Conservation (phyloP, 2,797 vertebrate species). For the Arnoldichthys spilopterus region DNA sequence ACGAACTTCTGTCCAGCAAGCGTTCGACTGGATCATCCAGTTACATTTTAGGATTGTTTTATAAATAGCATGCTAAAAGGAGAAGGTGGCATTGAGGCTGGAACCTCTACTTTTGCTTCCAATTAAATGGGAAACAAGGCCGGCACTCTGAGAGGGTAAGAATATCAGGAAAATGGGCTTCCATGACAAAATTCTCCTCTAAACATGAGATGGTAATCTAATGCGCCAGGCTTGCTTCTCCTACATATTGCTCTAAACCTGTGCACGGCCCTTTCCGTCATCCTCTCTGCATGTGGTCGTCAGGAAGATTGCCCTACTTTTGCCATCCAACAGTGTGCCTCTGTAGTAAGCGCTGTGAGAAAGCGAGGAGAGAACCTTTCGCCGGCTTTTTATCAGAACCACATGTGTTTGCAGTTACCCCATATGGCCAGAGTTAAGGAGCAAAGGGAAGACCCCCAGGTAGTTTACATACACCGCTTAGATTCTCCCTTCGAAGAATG, state of each 20-base stretch:
- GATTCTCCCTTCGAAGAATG: conserved; percentile 35
- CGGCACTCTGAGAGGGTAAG: not conserved
- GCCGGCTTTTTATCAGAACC: conserved; percentile 49
- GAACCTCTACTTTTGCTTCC: not conserved
- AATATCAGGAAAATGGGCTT: not conserved
- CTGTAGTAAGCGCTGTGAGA: conserved; percentile 50
- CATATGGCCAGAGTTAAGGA: conserved; percentile 54
- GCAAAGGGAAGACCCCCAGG: conserved; percentile 45
- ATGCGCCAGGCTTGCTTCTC: conserved; percentile 23
- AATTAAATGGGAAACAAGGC: conserved; percentile 2
- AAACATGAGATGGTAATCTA: conserved; percentile 41
- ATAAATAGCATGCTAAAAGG: not conserved
- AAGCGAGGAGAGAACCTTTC: conserved; percentile 45
- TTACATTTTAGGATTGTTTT: not conserved
- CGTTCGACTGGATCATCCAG: too few relatives aligned
- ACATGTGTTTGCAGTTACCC: conserved; percentile 48
- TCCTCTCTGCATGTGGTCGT: conserved; percentile 54
- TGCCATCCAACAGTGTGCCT: conserved; percentile 41
- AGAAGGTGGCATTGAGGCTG: not conserved
- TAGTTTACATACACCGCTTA: conserved; percentile 51
- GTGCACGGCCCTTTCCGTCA: conserved; percentile 17
- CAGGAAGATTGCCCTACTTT: conserved; percentile 50
- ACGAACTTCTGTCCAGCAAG: too few relatives aligned
- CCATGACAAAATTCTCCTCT: conserved; percentile 29
- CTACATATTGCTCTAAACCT: conserved; percentile 38